A percentile compares a stretch with the other conserved stretches of the same genome.
phyloP scores from a whole-genome alignment of 2,113 vertebrate species.

The Malurus melanocephalus region DNA sequence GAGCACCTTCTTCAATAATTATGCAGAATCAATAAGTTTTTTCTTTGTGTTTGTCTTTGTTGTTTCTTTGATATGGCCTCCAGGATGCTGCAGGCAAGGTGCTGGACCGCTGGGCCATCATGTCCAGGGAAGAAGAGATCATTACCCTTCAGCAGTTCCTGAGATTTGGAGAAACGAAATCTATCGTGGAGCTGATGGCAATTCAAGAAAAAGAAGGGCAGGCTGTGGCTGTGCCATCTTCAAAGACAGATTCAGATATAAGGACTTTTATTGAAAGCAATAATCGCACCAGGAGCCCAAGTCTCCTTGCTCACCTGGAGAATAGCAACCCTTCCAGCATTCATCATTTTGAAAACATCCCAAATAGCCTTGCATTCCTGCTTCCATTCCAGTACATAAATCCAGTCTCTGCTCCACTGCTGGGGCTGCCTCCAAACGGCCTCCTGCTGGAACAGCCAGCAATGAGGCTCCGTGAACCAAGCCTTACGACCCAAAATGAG shows the following conservation, averaged over 20 bases:
- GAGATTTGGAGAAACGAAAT: constrained; percentile 98
- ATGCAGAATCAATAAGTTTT: constrained; percentile 90
- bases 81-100: constrained; percentile 99
- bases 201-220: constrained; percentile 99
- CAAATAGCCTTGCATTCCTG: constrained; percentile 95
- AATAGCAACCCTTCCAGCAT: constrained; percentile 97
- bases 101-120: constrained; percentile 98
- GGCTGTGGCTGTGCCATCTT: constrained; percentile 93
- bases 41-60: constrained; percentile 86
- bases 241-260: constrained; percentile 97
- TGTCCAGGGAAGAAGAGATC: constrained; percentile 99
- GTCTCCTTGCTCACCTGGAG: constrained; percentile 92
- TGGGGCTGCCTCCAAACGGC: constrained; percentile 94
- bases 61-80: constrained; percentile 85
- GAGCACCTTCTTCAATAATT: constrained; percentile 77
- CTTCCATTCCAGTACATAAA: constrained; percentile 98
- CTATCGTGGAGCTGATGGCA: constrained; percentile 98
- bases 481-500: constrained; percentile 88
- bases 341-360: constrained; percentile 98
- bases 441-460: constrained; percentile 89
- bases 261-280: constrained; percentile 99
- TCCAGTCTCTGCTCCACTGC: constrained; percentile 92
- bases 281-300: constrained; percentile 95
- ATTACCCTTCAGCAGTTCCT: constrained; percentile 99
- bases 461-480: constrained; percentile 88